A percentile compares a stretch with the other conserved stretches of the same genome.
Conservation (phyloP, 2,113 vertebrate genomes). For the Baryphthengus martii region DNA sequence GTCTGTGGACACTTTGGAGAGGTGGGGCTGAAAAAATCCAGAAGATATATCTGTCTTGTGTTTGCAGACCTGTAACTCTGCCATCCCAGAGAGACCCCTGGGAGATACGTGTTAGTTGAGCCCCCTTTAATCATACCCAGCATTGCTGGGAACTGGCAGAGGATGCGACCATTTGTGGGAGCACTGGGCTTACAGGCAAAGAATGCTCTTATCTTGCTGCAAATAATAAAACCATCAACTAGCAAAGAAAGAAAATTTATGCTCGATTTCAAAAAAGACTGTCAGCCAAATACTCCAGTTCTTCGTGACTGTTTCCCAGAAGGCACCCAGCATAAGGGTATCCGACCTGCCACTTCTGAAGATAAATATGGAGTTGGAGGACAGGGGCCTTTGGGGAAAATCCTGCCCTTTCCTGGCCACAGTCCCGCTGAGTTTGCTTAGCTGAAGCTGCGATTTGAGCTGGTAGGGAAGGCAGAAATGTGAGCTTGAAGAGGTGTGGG, state of each 20-base stretch:
- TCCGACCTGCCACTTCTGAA: background rate
- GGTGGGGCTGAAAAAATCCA: background rate
- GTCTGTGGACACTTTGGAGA: background rate
- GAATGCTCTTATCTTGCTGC: background rate
- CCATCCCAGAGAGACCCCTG: background rate
- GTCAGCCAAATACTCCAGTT: background rate
- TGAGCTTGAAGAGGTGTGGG: background rate
- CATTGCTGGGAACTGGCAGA: background rate
- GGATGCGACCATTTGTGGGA: background rate
- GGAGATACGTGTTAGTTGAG: background rate
- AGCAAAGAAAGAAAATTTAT: background rate
- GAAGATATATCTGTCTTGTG: background rate
- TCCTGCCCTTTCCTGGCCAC: conserved; percentile 10
- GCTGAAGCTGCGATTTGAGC: background rate
- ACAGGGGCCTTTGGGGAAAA: conserved; percentile 3
- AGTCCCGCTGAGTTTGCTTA: background rate
- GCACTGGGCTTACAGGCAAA: background rate
- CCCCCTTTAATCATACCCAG: background rate
- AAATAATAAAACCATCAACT: background rate
- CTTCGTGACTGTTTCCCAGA: conserved; percentile 9
- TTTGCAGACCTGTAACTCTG: background rate
- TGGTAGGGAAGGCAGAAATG: background rate
- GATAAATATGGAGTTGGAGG: conserved; percentile 3
- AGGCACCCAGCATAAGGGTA: background rate
- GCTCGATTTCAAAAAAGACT: background rate